phyloP scores from a whole-genome alignment of 2,797 vertebrate species.

The Smutsia gigantea region DNA sequence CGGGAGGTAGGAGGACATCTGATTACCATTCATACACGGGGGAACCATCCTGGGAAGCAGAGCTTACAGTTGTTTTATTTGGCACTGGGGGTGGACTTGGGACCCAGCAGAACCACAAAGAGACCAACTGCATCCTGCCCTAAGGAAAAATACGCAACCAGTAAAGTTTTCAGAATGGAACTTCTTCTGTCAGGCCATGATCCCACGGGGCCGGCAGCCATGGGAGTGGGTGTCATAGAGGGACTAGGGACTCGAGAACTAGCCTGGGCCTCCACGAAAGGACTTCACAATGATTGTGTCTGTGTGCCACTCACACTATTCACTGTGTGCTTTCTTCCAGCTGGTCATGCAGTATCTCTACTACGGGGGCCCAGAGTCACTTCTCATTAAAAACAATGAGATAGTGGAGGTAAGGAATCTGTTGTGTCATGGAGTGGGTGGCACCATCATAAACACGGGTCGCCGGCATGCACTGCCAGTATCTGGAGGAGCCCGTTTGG shows the following conservation, averaged over 20 bases:
- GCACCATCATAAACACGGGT: neutral
- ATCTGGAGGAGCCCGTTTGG: neutral
- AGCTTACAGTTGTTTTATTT: neutral
- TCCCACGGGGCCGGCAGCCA: neutral
- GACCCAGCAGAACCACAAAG: neutral
- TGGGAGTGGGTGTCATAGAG: neutral
- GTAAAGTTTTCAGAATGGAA: neutral
- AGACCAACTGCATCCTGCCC: neutral
- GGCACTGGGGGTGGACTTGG: no score
- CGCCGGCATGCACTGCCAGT: accelerated
- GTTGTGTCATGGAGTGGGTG: accelerated
- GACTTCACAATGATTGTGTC: neutral
- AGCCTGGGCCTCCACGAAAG: neutral
- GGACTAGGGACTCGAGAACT: neutral
- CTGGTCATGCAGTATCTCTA: slow-evolving; percentile 99
- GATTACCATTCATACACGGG: neutral
- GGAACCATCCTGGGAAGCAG: neutral
- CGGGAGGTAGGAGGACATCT: accelerated
- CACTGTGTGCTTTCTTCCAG: slow-evolving; percentile 88
- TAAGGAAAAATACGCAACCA: neutral
- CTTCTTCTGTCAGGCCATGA: no score
- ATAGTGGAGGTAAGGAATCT: slow-evolving; percentile 95
- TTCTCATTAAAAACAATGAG: slow-evolving; percentile 98
- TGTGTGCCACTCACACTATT: accelerated
- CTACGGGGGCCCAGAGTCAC: slow-evolving; percentile 95